Evolutionary conservation across 2,888 invertebrate genomes (phyloP).

Genomic region (Asteroscopus sphinx): DNA sequence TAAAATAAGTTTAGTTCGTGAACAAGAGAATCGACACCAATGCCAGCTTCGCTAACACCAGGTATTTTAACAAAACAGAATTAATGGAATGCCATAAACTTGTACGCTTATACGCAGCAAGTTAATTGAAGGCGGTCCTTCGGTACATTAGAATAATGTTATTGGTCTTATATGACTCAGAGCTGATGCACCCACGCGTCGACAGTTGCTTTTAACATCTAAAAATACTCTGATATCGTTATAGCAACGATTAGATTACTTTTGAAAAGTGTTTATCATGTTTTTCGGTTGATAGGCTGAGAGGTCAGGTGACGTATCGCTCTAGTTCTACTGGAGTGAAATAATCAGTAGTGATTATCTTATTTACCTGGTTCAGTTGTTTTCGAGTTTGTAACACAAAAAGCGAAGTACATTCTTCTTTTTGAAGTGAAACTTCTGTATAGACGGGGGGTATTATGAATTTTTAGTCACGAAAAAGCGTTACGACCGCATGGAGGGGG

Average conservation of each 20-base stretch:
- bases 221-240: conserved; percentile 57
- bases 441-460: too few relatives aligned
- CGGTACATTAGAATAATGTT: conserved; percentile 60
- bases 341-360: too few relatives aligned
- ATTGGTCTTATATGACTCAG: conserved; percentile 62
- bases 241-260: conserved; percentile 48
- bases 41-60: too few relatives aligned
- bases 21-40: too few relatives aligned
- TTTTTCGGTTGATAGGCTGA: conserved; percentile 33
- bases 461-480: too few relatives aligned
- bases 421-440: too few relatives aligned
- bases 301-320: conserved; percentile 16
- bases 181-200: conserved; percentile 67
- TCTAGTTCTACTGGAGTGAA: conserved; percentile 26
- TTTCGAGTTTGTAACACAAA: too few relatives aligned
- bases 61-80: conserved; percentile 7
- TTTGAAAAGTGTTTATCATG: conserved; percentile 34
- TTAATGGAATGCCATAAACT: conserved; percentile 57
- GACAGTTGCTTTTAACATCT: conserved; percentile 57
- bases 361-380: too few relatives aligned
- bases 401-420: too few relatives aligned
- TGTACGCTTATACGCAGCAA: conserved; percentile 63
- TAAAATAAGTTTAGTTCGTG: too few relatives aligned
- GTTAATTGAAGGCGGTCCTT: conserved; percentile 58
- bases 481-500: too few relatives aligned